Evolutionary conservation across 1,140 invertebrate genomes (phyloP).

Genomic region (Littorina saxatilis): DNA sequence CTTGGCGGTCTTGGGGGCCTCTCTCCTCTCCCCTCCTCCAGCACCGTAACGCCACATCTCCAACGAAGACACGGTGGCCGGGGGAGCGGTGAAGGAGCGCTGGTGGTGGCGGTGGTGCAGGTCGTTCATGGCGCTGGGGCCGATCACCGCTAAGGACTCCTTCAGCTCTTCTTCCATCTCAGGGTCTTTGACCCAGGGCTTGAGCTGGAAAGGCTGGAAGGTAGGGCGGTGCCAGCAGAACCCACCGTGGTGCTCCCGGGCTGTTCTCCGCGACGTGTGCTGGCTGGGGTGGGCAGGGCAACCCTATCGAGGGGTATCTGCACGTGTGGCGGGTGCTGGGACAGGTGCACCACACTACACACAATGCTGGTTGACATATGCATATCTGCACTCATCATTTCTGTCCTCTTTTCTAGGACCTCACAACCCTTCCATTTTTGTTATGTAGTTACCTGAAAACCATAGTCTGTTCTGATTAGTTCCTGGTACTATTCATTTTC

Average conservation of each 20-base stretch:
- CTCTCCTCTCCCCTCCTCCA: neutral
- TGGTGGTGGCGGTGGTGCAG: neutral
- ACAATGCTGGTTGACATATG: neutral
- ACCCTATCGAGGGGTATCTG: neutral
- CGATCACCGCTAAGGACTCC: slow-evolving; percentile 26
- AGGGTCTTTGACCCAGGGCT: slow-evolving; percentile 29
- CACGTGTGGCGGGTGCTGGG: slow-evolving; percentile 4
- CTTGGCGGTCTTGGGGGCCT: slow-evolving; percentile 14
- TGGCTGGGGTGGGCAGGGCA: slow-evolving; percentile 13
- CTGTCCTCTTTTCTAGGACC: too few relatives aligned
- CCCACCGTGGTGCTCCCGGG: slow-evolving; percentile 16
- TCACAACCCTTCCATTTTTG: too few relatives aligned
- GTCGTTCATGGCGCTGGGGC: neutral
- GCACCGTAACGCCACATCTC: neutral
- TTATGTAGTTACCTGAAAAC: too few relatives aligned
- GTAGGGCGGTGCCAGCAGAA: slow-evolving; percentile 33
- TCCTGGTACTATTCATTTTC: too few relatives aligned
- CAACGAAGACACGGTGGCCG: slow-evolving; percentile 7
- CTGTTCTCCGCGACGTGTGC: neutral
- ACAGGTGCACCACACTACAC: slow-evolving; percentile 16
- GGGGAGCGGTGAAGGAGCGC: slow-evolving; percentile 19
- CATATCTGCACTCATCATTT: too few relatives aligned
- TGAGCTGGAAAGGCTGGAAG: slow-evolving; percentile 41
- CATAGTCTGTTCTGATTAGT: too few relatives aligned
- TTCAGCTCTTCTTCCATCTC: slow-evolving; percentile 27